Conservation (phyloP, 2,888 invertebrate species). For the Pandemis heparana region DNA sequence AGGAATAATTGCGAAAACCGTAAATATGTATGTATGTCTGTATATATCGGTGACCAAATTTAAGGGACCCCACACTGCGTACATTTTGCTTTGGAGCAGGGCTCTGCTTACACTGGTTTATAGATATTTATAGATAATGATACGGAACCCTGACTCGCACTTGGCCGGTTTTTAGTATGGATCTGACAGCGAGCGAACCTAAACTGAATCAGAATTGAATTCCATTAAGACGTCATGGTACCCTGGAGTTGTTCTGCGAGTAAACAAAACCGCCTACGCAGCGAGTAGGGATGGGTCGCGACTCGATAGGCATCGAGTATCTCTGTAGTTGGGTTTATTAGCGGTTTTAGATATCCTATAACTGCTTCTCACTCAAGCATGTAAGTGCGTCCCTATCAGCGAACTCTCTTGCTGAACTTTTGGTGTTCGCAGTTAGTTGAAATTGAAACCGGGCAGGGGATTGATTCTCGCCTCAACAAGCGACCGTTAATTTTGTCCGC, state of each 20-base stretch:
- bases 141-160: too few species aligned
- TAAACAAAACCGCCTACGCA: conserved; percentile 35
- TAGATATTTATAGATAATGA: too few species aligned
- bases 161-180: too few species aligned
- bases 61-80: too few species aligned
- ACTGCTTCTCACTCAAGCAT: background rate
- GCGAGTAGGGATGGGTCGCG: conserved; percentile 20
- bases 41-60: too few species aligned
- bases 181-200: too few species aligned
- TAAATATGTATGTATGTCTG: too few species aligned
- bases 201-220: too few species aligned
- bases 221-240: too few species aligned
- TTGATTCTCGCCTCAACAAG: background rate
- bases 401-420: background rate
- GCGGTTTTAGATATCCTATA: background rate
- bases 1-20: too few species aligned
- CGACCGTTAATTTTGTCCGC: background rate
- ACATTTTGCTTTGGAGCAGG: too few species aligned
- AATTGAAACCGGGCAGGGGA: background rate
- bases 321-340: background rate
- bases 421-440: background rate
- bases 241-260: conserved; percentile 2
- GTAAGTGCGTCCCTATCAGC: background rate
- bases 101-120: too few species aligned
- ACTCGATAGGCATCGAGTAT: conserved; percentile 10